Conservation (phyloP, 2,888 invertebrate species). For the Rhodophaea formosa region DNA sequence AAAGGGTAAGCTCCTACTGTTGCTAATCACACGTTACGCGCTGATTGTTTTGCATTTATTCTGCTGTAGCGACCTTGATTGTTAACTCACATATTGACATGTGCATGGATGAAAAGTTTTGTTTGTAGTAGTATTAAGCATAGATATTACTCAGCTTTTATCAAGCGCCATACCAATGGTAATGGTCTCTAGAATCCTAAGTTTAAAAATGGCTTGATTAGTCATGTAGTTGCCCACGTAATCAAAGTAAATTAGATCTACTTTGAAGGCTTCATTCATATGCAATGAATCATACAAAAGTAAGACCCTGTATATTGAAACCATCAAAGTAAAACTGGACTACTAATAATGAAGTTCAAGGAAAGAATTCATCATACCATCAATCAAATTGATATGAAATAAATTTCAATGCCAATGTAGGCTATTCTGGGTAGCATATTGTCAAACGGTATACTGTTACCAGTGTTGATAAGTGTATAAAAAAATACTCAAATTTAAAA, state of each 20-base stretch:
- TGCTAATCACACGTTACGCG: no score
- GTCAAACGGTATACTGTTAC: not conserved
- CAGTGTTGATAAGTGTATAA: no score
- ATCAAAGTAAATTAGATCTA: conserved; percentile 15
- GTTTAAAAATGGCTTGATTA: not conserved
- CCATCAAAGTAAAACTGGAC: not conserved
- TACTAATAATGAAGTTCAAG: not conserved
- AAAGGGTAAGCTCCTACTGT: no score
- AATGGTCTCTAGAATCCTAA: no score
- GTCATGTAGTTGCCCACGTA: conserved; percentile 18
- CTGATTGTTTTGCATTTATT: no score
- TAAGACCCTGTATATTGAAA: not conserved
- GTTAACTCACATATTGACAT: no score
- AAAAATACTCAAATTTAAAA: no score
- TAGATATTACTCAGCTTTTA: no score
- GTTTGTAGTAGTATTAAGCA: no score
- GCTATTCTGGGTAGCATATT: not conserved
- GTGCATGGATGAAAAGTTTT: no score
- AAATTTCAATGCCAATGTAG: not conserved
- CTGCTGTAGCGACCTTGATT: no score
- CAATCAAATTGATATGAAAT: not conserved
- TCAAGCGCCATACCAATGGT: no score
- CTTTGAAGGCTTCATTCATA: not conserved
- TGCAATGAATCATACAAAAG: not conserved
- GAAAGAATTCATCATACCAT: not conserved